Percentiles rank a stretch among this genome's conserved stretches.
Evolutionary conservation across 2,888 invertebrate species (phyloP).

Genomic region (Drosophila mimetica): DNA sequence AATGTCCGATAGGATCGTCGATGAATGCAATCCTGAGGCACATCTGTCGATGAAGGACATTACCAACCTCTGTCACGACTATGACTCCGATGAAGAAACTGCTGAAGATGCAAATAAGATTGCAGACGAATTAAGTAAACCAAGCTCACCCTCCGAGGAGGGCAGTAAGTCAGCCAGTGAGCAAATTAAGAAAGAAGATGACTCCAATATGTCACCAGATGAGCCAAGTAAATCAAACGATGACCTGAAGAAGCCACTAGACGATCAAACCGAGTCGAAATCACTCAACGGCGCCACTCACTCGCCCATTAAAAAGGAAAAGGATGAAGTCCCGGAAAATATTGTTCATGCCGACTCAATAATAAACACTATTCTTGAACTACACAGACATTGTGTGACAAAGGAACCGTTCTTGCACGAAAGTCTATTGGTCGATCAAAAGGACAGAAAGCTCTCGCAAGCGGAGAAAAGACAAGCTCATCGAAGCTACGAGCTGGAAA

Average conservation of each 20-base stretch:
- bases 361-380: conserved; percentile 89
- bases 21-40: conserved; percentile 98
- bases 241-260: background rate
- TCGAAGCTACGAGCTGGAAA: conserved; percentile 96
- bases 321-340: conserved; percentile 33
- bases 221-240: background rate
- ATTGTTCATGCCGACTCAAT: conserved; percentile 90
- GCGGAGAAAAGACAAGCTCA: conserved; percentile 97
- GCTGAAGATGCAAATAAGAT: conserved; percentile 21
- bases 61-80: conserved; percentile 94
- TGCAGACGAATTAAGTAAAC: conserved; percentile 22
- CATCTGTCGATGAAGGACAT: conserved; percentile 95
- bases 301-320: conserved; percentile 15
- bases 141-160: conserved; percentile 14
- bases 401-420: conserved; percentile 98
- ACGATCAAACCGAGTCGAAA: conserved; percentile 7
- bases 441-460: conserved; percentile 96
- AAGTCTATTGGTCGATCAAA: conserved; percentile 95
- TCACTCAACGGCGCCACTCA: conserved; percentile 15
- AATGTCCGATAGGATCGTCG: conserved; percentile 98
- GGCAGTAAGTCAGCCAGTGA: conserved; percentile 6
- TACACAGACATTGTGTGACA: conserved; percentile 88
- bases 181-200: conserved; percentile 8
- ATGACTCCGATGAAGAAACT: conserved; percentile 94
- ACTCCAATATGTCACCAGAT: conserved; percentile 9